Base-by-base conservation (phyloP, 1,140 invertebrate species). In the Goniozus legneri region DNA sequence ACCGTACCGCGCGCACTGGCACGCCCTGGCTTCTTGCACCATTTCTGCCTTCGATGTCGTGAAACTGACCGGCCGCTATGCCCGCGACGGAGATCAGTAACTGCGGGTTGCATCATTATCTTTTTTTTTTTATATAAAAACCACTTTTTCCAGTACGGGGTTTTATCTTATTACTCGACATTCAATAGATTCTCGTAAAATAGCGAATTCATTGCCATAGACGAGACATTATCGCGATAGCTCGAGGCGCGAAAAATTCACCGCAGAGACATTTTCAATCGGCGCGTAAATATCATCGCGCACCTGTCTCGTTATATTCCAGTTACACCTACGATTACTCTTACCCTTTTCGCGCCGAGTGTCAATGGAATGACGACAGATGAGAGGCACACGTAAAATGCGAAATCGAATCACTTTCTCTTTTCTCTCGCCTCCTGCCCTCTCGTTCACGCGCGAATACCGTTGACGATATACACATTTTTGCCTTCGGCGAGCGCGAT, bases 31-130 rank as follows among this genome's bases (percentile, higher is more conserved):
- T 40, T 34, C 14, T 38, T 8, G 40, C 20, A 6, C 24, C 33
- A 21, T 15, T 36, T n/a, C 43, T 22, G 7, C 40, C 47, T 4
- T 27, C 40, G 10, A 43, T 51, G 2, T 62, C 52, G 2, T 47
- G 40, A 34, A 41, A 64, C 31, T 71, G 69, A 24, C 55, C 64
- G 30, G 57, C 40, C 7, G 37, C 58, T n/a, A 47, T 36, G 34
- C 47, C 58, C 20, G 47, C 42, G 27, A 48, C 22, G 50, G 60
- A 62, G 20, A 54, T 50, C 52, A 71, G 47, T n/a, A 71, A 34
- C 68, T 69, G 47, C 0, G 54, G 57, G 0, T 7, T 36, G n/a
- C n/a, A n/a, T n/a, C n/a, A n/a, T n/a, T n/a, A n/a, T n/a, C n/a
- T n/a, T n/a, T n/a, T n/a, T n/a, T n/a, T n/a, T n/a, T n/a, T n/a